A percentile compares a stretch with the other conserved stretches of the same genome.
phyloP scores from a whole-genome alignment of 2,888 invertebrate genomes.

The Parnassius mnemosyne region DNA sequence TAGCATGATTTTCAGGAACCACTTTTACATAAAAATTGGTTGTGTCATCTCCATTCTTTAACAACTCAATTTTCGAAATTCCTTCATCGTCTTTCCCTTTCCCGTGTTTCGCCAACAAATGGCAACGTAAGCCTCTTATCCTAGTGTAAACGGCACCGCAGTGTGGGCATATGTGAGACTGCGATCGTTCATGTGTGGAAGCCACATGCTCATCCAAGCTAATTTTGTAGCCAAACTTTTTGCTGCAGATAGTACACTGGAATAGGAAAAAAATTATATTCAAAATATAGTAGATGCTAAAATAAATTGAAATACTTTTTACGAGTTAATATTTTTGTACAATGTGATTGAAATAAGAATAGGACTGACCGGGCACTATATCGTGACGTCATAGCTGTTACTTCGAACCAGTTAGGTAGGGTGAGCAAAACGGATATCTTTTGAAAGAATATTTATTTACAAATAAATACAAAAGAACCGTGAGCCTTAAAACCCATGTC shows the following conservation, averaged over 20 bases:
- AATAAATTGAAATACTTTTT: no score
- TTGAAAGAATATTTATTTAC: no score
- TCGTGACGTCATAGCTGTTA: no score
- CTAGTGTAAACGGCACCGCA: constrained; percentile 61
- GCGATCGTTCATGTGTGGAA: constrained; percentile 53
- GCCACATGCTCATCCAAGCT: constrained; percentile 65
- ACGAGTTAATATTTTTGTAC: no score
- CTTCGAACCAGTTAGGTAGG: no score
- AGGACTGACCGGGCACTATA: no score
- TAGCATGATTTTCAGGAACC: neutral
- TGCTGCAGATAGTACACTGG: constrained; percentile 64
- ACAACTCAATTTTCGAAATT: neutral
- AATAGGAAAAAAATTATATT: constrained; percentile 30
- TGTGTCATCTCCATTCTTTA: neutral
- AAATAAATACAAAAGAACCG: no score
- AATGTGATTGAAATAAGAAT: no score
- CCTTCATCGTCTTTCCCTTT: constrained; percentile 28
- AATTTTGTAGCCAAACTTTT: constrained; percentile 67
- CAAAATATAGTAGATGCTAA: neutral
- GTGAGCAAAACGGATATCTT: no score
- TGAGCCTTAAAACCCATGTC: no score
- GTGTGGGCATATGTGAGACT: constrained; percentile 47
- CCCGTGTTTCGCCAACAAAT: constrained; percentile 54
- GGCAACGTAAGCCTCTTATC: constrained; percentile 53
- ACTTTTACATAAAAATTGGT: neutral